Evolutionary conservation across 2,113 vertebrate genomes (phyloP), one percentile per base, ranked within the genome.

Genomic region (Pelecanus crispus): DNA sequence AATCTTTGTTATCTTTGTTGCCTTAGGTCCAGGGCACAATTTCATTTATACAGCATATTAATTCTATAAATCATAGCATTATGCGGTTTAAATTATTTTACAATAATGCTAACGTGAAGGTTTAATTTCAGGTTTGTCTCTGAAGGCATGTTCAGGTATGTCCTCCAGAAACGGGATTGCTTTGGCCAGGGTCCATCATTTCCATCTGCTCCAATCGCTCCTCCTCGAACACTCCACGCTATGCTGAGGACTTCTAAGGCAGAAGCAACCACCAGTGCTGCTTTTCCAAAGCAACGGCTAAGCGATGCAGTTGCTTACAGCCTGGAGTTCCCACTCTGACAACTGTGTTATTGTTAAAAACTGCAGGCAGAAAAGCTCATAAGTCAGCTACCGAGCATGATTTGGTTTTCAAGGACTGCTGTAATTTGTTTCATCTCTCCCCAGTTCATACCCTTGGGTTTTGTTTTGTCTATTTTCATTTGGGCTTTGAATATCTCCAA

Each of bases 181-280:
- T 74, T 50, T 71, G 86, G 18, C 55, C 75, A 13, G 29, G 28
- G 7, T 19, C 65, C 47, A 36, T 4, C 42, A 5, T 32, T 71
- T 44, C 31, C 53, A 38, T 8, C 53, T 68, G 47, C 47, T 61
- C 22, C 34, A 28, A 9, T 1, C 7, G 52, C 53, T 70, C 12
- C 5, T 75, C 12, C 44, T 81, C 1, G 0, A 29, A 38, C 50
- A 28, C 17, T 31, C 31, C 19, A 12, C 3, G 0, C 16, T 2
- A 22, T 36, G 10, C 28, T 16, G 34, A 65, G 34, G 58, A 36
- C 20, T 22, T 29, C 36, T 22, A 44, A 40, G 50, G 42, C 28
- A 71, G 29, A 71, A 70, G 50, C 17, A 45, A 45, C 36, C 50
- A 65, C 49, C 55, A 49, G 15, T n/a, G 6, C 21, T 47, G 31